These are phyloP conservation scores for Centroberyx gerrardi DNA, from an alignment of 2,797 vertebrate species.

Conservation along the genomic window DNA sequence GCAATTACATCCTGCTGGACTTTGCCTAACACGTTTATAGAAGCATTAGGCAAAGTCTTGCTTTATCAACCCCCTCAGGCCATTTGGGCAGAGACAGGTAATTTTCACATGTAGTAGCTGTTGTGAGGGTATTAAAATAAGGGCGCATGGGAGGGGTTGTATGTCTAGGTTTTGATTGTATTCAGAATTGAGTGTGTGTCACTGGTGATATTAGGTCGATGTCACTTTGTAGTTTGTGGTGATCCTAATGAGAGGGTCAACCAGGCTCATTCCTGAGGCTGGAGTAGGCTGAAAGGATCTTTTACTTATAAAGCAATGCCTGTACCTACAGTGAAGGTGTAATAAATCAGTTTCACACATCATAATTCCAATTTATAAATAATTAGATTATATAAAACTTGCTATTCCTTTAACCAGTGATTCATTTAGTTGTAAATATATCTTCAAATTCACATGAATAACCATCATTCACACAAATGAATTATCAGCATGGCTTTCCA, in stretches of 20 bases:
- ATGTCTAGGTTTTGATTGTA: slow-evolving; percentile 57
- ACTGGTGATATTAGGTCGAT: slow-evolving; percentile 59
- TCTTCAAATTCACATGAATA: slow-evolving; percentile 43
- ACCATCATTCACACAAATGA: slow-evolving; percentile 46
- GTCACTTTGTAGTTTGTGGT: slow-evolving; percentile 28
- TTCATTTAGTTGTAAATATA: slow-evolving; percentile 42
- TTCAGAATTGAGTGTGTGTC: slow-evolving; percentile 45
- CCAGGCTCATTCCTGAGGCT: slow-evolving; percentile 16
- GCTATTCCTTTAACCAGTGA: slow-evolving; percentile 37
- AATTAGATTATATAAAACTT: slow-evolving; percentile 30
- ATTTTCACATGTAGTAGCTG: slow-evolving; percentile 73
- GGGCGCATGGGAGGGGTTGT: slow-evolving; percentile 36
- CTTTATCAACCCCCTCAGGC: slow-evolving; percentile 74
- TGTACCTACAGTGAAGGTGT: neutral
- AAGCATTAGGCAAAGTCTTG: slow-evolving; percentile 83
- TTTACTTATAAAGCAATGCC: slow-evolving; percentile 4
- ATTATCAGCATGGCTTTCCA: slow-evolving; percentile 57
- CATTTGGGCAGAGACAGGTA: slow-evolving; percentile 72
- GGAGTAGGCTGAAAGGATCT: slow-evolving; percentile 45
- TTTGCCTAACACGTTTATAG: slow-evolving; percentile 83
- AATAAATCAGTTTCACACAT: slow-evolving; percentile 26
- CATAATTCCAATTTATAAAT: slow-evolving; percentile 31
- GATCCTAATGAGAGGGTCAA: slow-evolving; percentile 36
- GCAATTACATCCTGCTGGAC: slow-evolving; percentile 83
- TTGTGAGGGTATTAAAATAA: slow-evolving; percentile 60